Evolutionary conservation across 1,140 invertebrate genomes (phyloP), one percentile per base, ranked within the genome.

Genomic region (Cydia pomonella): DNA sequence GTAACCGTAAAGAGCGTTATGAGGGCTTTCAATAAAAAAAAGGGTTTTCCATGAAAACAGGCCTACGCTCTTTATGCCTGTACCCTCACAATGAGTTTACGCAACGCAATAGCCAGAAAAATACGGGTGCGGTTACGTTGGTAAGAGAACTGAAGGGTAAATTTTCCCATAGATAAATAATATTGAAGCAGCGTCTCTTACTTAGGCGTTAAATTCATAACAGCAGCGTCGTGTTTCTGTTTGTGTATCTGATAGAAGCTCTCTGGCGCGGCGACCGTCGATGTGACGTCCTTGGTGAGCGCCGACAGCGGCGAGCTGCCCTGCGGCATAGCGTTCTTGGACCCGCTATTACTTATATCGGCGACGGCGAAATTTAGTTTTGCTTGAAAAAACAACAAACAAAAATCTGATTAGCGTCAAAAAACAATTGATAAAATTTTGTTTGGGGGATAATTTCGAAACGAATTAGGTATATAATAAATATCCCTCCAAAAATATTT

Each of bases 131-230:
- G 29, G 29, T 33, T 7, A 33, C 6, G 29, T 33, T 7, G 29
- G 5, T 33, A 7, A 33, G 29, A 33, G 29, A 7, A 33, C 29
- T 29, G 29, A 7, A 33, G 29, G 29, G 29, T 33, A 33, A 33
- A 33, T 33, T 2, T 29, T 3, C 29, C 29, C 2, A 33, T 33
- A 3, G 1, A 64, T 1, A 13, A 74, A 64, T 69, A 75, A 27
- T 25, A 18, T 23, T 25, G 12, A 9, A 75, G 75, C 44, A 47
- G 13, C 59, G 62, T 75, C 80, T 92, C 91, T 93, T 90, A 94
- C 94, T 93, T 86, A 10, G 94, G 93, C 13, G 93, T 93, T 73
- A 91, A 94, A 77, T 93, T 91, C 23, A 94, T 85, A 76, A 94
- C 85, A 10, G 90, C 86, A 3, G 91, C 88, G 5, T 92, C 80